Evolutionary conservation across 2,888 invertebrate species (phyloP).

Genomic region (Euclidia mi): DNA sequence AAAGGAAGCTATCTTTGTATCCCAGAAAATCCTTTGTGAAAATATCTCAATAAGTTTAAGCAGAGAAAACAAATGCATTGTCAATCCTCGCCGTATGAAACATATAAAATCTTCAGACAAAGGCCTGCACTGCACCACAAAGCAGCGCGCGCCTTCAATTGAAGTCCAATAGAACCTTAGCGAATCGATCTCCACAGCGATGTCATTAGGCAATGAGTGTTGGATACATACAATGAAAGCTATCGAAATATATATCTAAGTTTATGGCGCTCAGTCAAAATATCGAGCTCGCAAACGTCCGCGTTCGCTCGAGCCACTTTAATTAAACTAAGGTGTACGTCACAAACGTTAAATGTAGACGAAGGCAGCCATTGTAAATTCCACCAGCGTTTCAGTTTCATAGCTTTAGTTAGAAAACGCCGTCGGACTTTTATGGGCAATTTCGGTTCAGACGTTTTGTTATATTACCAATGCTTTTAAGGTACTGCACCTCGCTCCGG

Average conservation of each 20-base stretch:
- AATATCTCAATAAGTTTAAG: too few relatives aligned
- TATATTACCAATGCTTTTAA: conserved; percentile 91
- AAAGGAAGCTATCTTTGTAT: too few relatives aligned
- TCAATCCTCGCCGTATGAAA: too few relatives aligned
- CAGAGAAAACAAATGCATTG: too few relatives aligned
- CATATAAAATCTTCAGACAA: too few relatives aligned
- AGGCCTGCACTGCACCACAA: too few relatives aligned
- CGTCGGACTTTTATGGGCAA: conserved; percentile 89
- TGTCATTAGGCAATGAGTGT: conserved; percentile 8
- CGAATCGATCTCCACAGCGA: not conserved
- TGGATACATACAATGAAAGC: conserved; percentile 5
- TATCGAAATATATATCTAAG: conserved; percentile 20
- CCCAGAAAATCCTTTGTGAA: too few relatives aligned
- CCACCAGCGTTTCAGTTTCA: conserved; percentile 88
- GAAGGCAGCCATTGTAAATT: conserved; percentile 87
- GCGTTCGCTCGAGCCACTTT: conserved; percentile 75
- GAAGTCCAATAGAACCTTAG: too few relatives aligned
- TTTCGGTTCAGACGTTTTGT: conserved; percentile 90
- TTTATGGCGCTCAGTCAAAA: conserved; percentile 45
- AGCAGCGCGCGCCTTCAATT: too few relatives aligned
- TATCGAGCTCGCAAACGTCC: conserved; percentile 50
- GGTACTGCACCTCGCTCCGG: conserved; percentile 87
- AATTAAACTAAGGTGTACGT: conserved; percentile 88
- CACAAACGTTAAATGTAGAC: conserved; percentile 87
- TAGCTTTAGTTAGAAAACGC: conserved; percentile 90